Conservation (phyloP, 2,888 invertebrate genomes). For the Odontocolon sp. region DNA sequence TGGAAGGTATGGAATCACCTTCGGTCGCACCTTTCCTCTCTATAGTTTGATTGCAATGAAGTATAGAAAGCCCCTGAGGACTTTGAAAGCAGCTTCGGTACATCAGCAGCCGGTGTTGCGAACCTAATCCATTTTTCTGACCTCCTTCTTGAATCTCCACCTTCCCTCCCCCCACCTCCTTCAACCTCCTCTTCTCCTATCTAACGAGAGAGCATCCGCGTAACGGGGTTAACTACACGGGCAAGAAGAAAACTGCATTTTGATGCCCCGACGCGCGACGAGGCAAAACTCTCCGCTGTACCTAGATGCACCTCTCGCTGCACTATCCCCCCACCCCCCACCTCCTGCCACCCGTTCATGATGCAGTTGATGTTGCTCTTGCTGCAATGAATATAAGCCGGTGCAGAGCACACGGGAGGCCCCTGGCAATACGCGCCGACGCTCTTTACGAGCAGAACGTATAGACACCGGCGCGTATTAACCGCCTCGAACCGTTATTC, state of each 20-base stretch:
- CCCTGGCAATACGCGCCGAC: slow-evolving; percentile 15
- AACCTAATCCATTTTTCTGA: slow-evolving; percentile 72
- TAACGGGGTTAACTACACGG: slow-evolving; percentile 68
- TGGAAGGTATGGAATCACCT: slow-evolving; percentile 6
- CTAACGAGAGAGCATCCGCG: slow-evolving; percentile 66
- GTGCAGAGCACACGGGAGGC: not conserved
- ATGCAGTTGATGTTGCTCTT: slow-evolving; percentile 34
- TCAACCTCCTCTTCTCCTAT: slow-evolving; percentile 45
- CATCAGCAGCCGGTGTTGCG: slow-evolving; percentile 54
- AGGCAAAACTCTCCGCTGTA: slow-evolving; percentile 24
- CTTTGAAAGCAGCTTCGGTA: slow-evolving; percentile 1
- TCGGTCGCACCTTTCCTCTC: slow-evolving; percentile 16
- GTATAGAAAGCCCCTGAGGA: not conserved
- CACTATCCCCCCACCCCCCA: slow-evolving; percentile 3
- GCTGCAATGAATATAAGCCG: slow-evolving; percentile 18
- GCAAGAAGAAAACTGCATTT: slow-evolving; percentile 69
- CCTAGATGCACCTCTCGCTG: slow-evolving; percentile 11
- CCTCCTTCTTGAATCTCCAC: not conserved
- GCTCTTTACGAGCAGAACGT: slow-evolving; percentile 57
- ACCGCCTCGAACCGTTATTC: slow-evolving; percentile 59
- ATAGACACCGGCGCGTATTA: slow-evolving; percentile 50
- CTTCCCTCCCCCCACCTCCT: slow-evolving; percentile 62
- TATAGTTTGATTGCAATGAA: slow-evolving; percentile 14
- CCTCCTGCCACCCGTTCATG: slow-evolving; percentile 6
- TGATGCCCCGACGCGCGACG: slow-evolving; percentile 62